Conservation (phyloP, 2,888 invertebrate species). For the Cylloceria caligata region DNA sequence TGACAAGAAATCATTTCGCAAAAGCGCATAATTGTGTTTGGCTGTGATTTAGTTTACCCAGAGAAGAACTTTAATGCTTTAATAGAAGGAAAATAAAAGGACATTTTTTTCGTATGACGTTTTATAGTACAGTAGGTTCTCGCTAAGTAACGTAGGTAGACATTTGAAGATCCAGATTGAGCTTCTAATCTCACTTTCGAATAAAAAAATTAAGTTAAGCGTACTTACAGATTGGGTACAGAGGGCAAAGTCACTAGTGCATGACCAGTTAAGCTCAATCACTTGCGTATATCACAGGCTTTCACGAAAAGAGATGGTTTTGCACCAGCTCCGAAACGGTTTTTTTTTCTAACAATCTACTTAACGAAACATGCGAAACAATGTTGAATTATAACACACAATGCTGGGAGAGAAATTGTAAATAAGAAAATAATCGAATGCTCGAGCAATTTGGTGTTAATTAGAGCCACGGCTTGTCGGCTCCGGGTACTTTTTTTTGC, state of each 20-base stretch:
- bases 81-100: not conserved
- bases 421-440: not conserved
- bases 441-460: slow-evolving; percentile 28
- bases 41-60: not conserved
- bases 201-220: too few species aligned
- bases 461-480: slow-evolving; percentile 3
- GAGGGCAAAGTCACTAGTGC: too few species aligned
- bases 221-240: too few species aligned
- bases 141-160: too few species aligned
- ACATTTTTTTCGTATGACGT: not conserved
- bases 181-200: too few species aligned
- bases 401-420: not conserved
- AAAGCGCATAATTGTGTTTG: not conserved
- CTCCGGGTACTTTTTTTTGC: slow-evolving; percentile 20
- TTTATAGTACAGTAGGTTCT: not conserved
- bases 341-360: too few species aligned
- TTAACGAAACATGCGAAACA: too few species aligned
- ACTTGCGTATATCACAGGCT: too few species aligned
- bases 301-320: too few species aligned
- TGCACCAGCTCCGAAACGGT: too few species aligned
- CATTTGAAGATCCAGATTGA: too few species aligned
- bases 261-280: too few species aligned
- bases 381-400: not conserved
- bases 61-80: not conserved
- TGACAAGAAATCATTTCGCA: not conserved